A percentile compares a stretch with the other conserved stretches of the same genome.
Conservation (phyloP, 2,113 vertebrate species). For the Chaetorhynchus papuensis region DNA sequence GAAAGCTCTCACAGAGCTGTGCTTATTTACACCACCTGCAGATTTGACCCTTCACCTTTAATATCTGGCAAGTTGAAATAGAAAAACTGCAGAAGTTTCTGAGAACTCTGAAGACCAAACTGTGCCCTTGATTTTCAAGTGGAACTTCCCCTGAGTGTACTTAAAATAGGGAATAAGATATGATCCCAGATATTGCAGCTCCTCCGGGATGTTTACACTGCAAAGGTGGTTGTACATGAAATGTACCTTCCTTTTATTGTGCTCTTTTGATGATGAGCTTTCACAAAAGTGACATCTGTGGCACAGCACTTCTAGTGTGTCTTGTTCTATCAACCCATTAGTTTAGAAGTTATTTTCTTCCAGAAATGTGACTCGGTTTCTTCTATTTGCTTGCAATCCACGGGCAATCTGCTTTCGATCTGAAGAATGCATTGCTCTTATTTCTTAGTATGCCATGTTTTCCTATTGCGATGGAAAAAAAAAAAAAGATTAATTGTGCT, state of each 20-base stretch:
- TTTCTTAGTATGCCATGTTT: slow-evolving; percentile 21
- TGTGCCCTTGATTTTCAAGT: background rate
- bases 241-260: background rate
- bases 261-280: slow-evolving; percentile 21
- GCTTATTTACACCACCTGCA: slow-evolving; percentile 16
- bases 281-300: background rate
- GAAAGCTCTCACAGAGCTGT: background rate
- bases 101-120: background rate
- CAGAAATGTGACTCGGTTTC: background rate
- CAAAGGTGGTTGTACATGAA: background rate
- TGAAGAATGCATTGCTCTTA: slow-evolving; percentile 33
- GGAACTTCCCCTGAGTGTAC: background rate
- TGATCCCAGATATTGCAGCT: background rate
- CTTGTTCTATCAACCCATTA: slow-evolving; percentile 1
- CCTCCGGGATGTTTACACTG: background rate
- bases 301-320: background rate
- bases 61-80: background rate
- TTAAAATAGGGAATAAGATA: background rate
- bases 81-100: background rate
- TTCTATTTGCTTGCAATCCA: slow-evolving; percentile 38
- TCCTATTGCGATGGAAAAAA: background rate
- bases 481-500: slow-evolving; percentile 25
- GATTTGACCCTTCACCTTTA: slow-evolving; percentile 11
- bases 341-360: slow-evolving; percentile 44
- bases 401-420: background rate